Evolutionary conservation across 1,140 invertebrate species (phyloP), one percentile per base, ranked within the genome.

Genomic region (Scaptodrosophila lebanonensis): DNA sequence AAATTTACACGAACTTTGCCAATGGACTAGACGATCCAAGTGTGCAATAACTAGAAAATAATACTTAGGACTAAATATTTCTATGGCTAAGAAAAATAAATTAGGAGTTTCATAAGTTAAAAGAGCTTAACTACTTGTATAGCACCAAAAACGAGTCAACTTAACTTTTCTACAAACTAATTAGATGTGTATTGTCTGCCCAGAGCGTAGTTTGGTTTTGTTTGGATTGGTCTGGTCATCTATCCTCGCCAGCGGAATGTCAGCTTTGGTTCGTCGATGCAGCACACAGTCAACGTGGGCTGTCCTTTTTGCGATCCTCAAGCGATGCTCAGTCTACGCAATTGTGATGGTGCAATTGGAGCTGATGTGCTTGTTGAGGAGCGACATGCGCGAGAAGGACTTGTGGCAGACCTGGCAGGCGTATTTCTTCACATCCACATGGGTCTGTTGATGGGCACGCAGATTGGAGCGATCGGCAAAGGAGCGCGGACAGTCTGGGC

Each of bases 381-480:
- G 88, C 0, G 96, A 98, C 97, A 98, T 98, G 38, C 97, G 90
- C 13, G 96, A 98, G 65, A 90, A 90, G 0, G 88, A 89, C 44
- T 86, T 89, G 22, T 88, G 87, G 58, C 89, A 90, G 29, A 89
- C 87, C 2, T 88, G 73, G 66, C 89, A 90, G 15, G 83, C 85
- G 27, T 88, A 89, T 63, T 88, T 89, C 87, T 88, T 89, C 1
- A 88, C 72, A 2, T 88, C 87, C 2, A 88, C 88, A 50, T 93
- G 92, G 3, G 91, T 92, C 43, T 92, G 90, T 66, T 92, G 89
- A 66, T 93, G 93, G 39, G 92, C 89, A 22, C 92, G 88, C 87
- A 93, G 89, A 30, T 91, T 92, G 62, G 92, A 98, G 40, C 97
- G 90, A 88, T 99, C 97, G 29, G 97, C 98, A 87, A 99, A 99